These are phyloP conservation scores for Epinephelus moara DNA, from an alignment of 2,113 vertebrate species.

Conservation along the genomic window DNA sequence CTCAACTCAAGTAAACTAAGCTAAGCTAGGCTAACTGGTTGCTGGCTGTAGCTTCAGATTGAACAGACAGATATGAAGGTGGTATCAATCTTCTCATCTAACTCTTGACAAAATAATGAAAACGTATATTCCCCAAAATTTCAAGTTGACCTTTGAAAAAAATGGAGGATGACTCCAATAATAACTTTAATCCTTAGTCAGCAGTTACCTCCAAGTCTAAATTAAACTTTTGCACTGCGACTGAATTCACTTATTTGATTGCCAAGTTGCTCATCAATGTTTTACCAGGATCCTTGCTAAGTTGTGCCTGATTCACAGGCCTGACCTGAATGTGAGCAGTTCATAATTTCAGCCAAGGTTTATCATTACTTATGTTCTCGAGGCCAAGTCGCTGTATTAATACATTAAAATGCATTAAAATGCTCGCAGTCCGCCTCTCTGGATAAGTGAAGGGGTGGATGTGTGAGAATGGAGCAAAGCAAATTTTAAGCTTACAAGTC, in stretches of 20 bases:
- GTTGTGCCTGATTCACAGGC: neutral
- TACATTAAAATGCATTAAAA: constrained; percentile 26
- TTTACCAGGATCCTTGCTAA: neutral
- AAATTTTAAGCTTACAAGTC: constrained; percentile 1
- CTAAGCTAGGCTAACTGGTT: neutral
- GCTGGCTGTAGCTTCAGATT: neutral
- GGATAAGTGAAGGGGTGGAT: neutral
- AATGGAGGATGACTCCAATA: neutral
- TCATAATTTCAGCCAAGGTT: constrained; percentile 1
- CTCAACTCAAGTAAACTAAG: neutral
- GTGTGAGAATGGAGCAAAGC: constrained; percentile 1
- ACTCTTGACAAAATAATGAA: neutral
- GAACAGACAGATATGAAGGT: neutral
- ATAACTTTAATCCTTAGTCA: neutral
- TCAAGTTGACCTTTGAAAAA: neutral
- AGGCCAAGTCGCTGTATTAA: neutral
- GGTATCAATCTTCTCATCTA: neutral
- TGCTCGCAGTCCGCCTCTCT: neutral
- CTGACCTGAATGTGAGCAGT: constrained; percentile 3
- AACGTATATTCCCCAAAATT: neutral
- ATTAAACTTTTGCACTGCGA: neutral
- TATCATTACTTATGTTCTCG: constrained; percentile 20
- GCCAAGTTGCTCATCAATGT: neutral
- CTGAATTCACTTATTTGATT: neutral
- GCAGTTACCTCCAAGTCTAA: neutral